A percentile compares a stretch with the other conserved stretches of the same genome.
These are phyloP conservation scores for Lucifuga dentata DNA, from an alignment of 2,113 vertebrate species.

Conservation along the genomic window DNA sequence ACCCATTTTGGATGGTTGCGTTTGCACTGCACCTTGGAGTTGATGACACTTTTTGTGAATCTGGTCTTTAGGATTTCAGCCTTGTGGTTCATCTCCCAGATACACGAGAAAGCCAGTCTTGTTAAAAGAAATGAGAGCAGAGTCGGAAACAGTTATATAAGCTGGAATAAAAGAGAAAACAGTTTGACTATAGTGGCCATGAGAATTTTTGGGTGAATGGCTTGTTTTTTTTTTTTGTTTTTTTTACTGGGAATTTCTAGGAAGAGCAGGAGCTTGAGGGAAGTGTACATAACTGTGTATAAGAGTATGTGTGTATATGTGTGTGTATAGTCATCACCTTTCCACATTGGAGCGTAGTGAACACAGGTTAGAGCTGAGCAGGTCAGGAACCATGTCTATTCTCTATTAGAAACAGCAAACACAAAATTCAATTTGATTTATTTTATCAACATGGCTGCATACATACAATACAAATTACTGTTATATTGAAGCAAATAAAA, in stretches of 20 bases:
- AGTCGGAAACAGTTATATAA: not conserved
- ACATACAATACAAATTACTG: too few species aligned
- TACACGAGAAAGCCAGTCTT: conserved; percentile 96
- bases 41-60: conserved; percentile 96
- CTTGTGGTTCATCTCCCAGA: conserved; percentile 94
- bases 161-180: too few species aligned
- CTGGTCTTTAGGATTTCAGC: conserved; percentile 92
- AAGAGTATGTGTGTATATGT: not conserved
- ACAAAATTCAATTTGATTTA: not conserved
- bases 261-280: not conserved
- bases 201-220: too few species aligned
- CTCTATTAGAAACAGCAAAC: conserved; percentile 81
- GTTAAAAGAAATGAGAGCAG: not conserved
- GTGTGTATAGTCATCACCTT: conserved; percentile 80
- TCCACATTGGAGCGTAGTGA: conserved; percentile 94
- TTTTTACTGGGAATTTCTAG: not conserved
- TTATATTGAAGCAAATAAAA: too few species aligned
- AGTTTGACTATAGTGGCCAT: too few species aligned
- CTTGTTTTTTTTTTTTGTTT: too few species aligned
- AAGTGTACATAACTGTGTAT: not conserved
- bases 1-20: not conserved
- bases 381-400: conserved; percentile 98
- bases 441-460: too few species aligned
- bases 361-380: conserved; percentile 97
- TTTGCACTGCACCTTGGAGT: conserved; percentile 90